These are phyloP conservation scores for Tenebrio molitor DNA, from an alignment of 1,140 invertebrate species.

Conservation along the genomic window DNA sequence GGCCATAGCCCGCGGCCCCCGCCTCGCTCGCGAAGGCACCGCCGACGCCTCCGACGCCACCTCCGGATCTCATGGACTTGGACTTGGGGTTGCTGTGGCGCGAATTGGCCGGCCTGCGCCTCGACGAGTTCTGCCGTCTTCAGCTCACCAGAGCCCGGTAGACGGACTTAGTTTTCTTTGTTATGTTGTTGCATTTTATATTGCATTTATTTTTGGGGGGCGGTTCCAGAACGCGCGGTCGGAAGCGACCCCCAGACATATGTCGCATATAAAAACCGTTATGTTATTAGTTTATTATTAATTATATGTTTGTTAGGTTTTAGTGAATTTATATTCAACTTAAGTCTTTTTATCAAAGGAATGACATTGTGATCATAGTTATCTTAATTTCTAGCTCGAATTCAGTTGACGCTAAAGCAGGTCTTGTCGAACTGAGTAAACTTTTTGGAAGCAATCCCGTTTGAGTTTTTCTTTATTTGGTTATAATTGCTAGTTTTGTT, in stretches of 20 bases:
- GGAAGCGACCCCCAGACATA: constrained; percentile 23
- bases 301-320: constrained; percentile 66
- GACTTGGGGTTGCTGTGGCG: constrained; percentile 65
- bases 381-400: constrained; percentile 58
- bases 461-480: constrained; percentile 33
- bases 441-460: constrained; percentile 12
- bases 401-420: constrained; percentile 52
- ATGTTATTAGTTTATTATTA: constrained; percentile 64
- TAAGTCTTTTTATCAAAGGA: constrained; percentile 59
- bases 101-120: constrained; percentile 64
- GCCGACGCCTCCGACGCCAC: constrained; percentile 64
- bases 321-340: constrained; percentile 65
- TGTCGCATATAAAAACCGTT: constrained; percentile 49
- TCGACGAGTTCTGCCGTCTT: constrained; percentile 65
- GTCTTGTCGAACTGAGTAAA: constrained; percentile 37
- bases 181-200: constrained; percentile 65
- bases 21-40: constrained; percentile 69
- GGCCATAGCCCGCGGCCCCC: constrained; percentile 82
- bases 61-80: constrained; percentile 59
- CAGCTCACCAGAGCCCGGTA: constrained; percentile 65
- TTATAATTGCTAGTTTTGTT: constrained; percentile 29
- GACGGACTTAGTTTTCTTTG: constrained; percentile 62
- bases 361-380: constrained; percentile 63
- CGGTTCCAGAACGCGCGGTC: background rate
- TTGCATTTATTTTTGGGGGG: constrained; percentile 60